Base-by-base conservation (phyloP, 2,888 invertebrate species). In the Trilocha varians region DNA sequence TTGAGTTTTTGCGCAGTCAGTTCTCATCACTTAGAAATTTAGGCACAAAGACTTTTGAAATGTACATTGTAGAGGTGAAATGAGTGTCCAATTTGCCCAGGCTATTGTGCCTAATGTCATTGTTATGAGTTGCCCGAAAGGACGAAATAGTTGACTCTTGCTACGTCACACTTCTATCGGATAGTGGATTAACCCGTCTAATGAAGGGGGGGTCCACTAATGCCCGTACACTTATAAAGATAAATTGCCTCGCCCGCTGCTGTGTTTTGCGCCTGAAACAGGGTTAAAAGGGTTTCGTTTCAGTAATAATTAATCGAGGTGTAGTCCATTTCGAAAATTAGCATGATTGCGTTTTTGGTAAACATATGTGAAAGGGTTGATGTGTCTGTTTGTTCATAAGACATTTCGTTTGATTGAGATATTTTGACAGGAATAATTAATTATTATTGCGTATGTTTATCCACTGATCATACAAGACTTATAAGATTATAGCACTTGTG, bases 301-400 rank as follows among this genome's bases (percentile, higher is more conserved):
- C 57, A 59, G 61, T 66, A 71, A 76, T 78, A 78, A 76, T 78
- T 79, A 78, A 76, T 78, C 72, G 65, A 65, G 72, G 68, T 66
- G 63, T 54, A 63, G 57, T 60, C 65, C 62, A 61, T 63, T 64
- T 63, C 57, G 49, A 44, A 60, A 68, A 73, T 71, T 71, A 72
- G 64, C 63, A 65, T 65, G 58, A 62, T 64, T 58, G 50, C 54
- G 63, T 71, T 71, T 70, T 68, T 42, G 35, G 38, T 42, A 38
- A 38, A 42, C 42, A 42, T 38, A 42, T 16, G 38, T 42, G 35
- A 38, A 34, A 13, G 25, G 25, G 34, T 38, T 34, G 16, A 34
- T 33, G 34, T 13, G 34, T 1, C 18, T 13, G 37, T 32, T 18
- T 16, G 35, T 38, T 25, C 34, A 36, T 42, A 13, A 25, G 17